Base-by-base conservation (phyloP, 1,140 invertebrate genomes). In the Linepithema humile region DNA sequence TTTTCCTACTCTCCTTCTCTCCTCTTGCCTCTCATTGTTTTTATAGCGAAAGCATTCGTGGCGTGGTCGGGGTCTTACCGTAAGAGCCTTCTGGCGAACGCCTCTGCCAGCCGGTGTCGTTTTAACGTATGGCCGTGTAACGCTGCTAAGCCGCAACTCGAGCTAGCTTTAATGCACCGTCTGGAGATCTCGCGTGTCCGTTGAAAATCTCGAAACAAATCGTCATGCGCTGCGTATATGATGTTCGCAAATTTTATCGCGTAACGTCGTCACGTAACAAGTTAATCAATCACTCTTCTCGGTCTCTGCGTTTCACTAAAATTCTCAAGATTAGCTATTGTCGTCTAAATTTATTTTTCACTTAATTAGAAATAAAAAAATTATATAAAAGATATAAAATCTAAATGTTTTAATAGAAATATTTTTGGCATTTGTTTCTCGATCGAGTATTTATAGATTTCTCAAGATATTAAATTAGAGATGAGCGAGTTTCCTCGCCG, bases 21-120 rank as follows among this genome's bases (percentile, higher is more conserved):
- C 5, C 23, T 78, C 26, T 23, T 7, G 1, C 50, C 29, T 78
- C 75, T 75, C 86, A 87, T 88, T 88, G 73, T 88, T 88, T 88
- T 85, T 85, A 85, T 77, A 85, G 45, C 69, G 59, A 53, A 48
- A 77, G 75, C 83, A 64, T 88, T 84, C 74, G 75, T 48, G 77
- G 70, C 72, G 43, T 73, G 83, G 72, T 74, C 43, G 85, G 55
- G 77, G 26, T 78, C 86, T 88, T 85, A 83, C 83, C 86, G 65
- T 83, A 85, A 88, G 43, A 26, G 59, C 77, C 86, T 85, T 88
- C 86, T 82, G 82, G 85, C 86, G 82, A 88, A 88, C 80, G 72
- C 50, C 85, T 73, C 72, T 73, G 67, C 72, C 72, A 73, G 72
- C 72, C 82, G 50, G 82, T 88, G 65, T 65, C 80, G 59, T 40